Percentiles rank a stretch among this genome's conserved stretches.
These are phyloP conservation scores for Neomonachus schauinslandi DNA, from an alignment of 2,113 vertebrate genomes.

Conservation along the genomic window DNA sequence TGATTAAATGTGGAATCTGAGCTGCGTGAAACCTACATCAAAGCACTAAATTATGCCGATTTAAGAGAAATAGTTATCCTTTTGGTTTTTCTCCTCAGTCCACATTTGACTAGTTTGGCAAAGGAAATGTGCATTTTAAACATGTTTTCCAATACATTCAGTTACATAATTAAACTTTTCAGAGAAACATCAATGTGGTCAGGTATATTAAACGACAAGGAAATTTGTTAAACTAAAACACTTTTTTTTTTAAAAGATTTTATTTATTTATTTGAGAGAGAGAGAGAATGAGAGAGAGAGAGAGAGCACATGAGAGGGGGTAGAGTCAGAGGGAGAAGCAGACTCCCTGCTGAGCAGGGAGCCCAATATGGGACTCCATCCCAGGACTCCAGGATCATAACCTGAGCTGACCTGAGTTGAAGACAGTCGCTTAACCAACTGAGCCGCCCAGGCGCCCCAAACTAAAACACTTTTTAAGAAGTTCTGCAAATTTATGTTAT, in stretches of 20 bases:
- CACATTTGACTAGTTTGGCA: slow-evolving; percentile 85
- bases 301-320: no score
- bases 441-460: neutral
- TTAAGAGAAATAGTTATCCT: slow-evolving; percentile 82
- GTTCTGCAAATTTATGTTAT: neutral
- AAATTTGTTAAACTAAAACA: neutral
- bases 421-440: no score
- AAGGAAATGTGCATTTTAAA: slow-evolving; percentile 85
- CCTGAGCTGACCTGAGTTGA: no score
- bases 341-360: no score
- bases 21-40: slow-evolving; percentile 81
- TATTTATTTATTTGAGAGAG: no score
- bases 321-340: no score
- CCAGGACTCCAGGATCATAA: no score
- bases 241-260: neutral
- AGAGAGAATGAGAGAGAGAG: no score
- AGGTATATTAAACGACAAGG: neutral
- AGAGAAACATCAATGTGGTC: slow-evolving; percentile 1
- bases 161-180: slow-evolving; percentile 70
- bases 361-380: no score
- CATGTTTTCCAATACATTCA: slow-evolving; percentile 76
- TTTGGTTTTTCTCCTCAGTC: slow-evolving; percentile 79
- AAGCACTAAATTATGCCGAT: slow-evolving; percentile 77
- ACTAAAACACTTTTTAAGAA: neutral
- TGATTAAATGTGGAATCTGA: slow-evolving; percentile 82